These are phyloP conservation scores for Umimayanthus kanabou DNA, from an alignment of 92 coral and sea anemone species.

Conservation along the genomic window DNA sequence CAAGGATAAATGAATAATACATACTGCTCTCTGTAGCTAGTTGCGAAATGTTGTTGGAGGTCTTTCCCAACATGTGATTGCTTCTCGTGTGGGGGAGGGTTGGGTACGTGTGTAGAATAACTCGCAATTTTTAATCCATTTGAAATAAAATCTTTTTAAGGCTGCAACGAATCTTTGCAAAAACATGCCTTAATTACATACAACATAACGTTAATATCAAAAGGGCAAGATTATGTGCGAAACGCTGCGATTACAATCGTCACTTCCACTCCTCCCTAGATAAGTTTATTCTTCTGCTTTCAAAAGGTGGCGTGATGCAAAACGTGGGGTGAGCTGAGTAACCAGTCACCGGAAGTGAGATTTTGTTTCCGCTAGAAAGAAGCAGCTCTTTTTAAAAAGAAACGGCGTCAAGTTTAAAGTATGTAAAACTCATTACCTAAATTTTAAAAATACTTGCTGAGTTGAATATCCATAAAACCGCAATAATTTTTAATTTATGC, in stretches of 20 bases:
- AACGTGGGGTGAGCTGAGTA: slow-evolving; percentile 12
- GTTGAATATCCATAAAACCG: too few relatives aligned
- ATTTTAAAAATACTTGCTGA: too few relatives aligned
- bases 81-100: not conserved
- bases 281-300: not conserved
- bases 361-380: not conserved
- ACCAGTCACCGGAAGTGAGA: slow-evolving; percentile 28
- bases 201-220: not conserved
- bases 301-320: slow-evolving; percentile 31
- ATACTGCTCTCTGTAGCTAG: not conserved
- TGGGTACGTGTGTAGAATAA: not conserved
- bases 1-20: not conserved
- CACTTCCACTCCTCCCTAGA: not conserved
- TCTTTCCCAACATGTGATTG: not conserved
- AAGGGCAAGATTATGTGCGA: not conserved
- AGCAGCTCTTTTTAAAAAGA: too few relatives aligned
- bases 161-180: not conserved
- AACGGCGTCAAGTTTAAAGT: too few relatives aligned
- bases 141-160: not conserved
- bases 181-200: not conserved
- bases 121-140: not conserved
- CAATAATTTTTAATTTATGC: too few relatives aligned
- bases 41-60: not conserved
- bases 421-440: too few relatives aligned
- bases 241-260: not conserved